These are phyloP conservation scores for Typhlichthys eigenmanni DNA, from an alignment of 2,797 vertebrate species.

Conservation along the genomic window DNA sequence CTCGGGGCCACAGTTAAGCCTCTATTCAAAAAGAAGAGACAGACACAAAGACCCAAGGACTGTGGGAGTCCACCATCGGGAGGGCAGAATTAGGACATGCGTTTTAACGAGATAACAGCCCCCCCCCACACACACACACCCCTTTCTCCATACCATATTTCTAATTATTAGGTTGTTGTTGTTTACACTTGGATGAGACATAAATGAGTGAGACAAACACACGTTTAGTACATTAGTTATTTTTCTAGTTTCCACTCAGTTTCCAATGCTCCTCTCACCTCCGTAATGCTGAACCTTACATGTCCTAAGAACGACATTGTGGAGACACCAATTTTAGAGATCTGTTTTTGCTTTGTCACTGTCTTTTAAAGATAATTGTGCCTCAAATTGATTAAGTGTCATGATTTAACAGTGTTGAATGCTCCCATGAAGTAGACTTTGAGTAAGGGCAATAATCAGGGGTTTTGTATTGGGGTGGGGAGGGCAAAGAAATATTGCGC, in stretches of 20 bases:
- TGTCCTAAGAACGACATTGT: too few species aligned
- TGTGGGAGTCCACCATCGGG: slow-evolving; percentile 73
- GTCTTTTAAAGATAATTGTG: not conserved
- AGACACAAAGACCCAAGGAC: slow-evolving; percentile 78
- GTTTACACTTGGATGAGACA: slow-evolving; percentile 49
- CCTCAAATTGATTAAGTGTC: slow-evolving; percentile 17
- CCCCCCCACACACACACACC: not conserved
- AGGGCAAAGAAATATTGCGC: slow-evolving; percentile 38
- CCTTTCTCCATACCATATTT: slow-evolving; percentile 41
- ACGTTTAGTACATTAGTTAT: slow-evolving; percentile 3
- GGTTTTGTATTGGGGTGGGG: not conserved
- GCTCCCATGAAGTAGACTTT: slow-evolving; percentile 39
- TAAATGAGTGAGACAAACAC: slow-evolving; percentile 51
- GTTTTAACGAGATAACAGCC: slow-evolving; percentile 49
- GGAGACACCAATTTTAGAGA: too few species aligned
- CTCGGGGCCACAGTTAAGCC: slow-evolving; percentile 79
- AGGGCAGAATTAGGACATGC: slow-evolving; percentile 68
- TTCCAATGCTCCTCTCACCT: too few species aligned
- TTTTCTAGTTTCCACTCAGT: too few species aligned
- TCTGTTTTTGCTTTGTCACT: too few species aligned
- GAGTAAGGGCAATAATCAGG: slow-evolving; percentile 55
- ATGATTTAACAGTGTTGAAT: slow-evolving; percentile 11
- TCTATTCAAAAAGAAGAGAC: slow-evolving; percentile 77
- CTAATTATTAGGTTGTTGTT: slow-evolving; percentile 51
- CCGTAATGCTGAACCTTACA: too few species aligned